Evolutionary conservation across 2,888 invertebrate species (phyloP), one percentile per base, ranked within the genome.

Genomic region (Idaea aversata): DNA sequence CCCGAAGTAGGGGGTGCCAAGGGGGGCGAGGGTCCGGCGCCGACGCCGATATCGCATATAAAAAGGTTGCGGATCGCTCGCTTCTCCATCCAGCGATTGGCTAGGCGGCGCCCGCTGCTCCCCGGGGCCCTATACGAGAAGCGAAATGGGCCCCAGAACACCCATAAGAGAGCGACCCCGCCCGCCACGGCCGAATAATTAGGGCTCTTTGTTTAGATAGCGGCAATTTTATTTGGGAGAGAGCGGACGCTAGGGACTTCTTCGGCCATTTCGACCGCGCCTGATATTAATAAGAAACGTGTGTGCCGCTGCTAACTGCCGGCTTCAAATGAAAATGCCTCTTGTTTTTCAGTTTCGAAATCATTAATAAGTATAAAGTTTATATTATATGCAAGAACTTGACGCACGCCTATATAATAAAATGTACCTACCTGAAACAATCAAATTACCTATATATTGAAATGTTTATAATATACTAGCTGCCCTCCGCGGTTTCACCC

Each of bases 151-250:
- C 94, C 94, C 94, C 94, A 89, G 93, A 94, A 94, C 94, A 94
- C 94, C 94, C 94, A 94, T 94, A 94, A 94, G 94, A 93, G 94
- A 94, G 93, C 94, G 94, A 94, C 94, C 94, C 94, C 94, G 94
- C 94, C 93, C 92, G 92, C 93, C 93, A 92, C 92, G 92, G 92
- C 92, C 94, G 94, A 93, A 94, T 94, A 94, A 94, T 94, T 94
- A 94, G 94, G 94, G 93, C 93, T 93, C 93, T 93, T 93, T 93
- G 93, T 93, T 93, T 93, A 93, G 93, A 93, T 93, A 93, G 93
- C 93, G 89, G 92, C 93, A 93, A 93, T 93, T 93, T 93, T 93
- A 93, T 93, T 93, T 93, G 93, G 92, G 90, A 91, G 92, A 89
- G 90, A 91, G 88, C 91, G 88, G 88, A 86, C 92, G 87, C 90